Evolutionary conservation across 1,140 invertebrate genomes (phyloP).

Genomic region (Caenorhabditis tropicalis): DNA sequence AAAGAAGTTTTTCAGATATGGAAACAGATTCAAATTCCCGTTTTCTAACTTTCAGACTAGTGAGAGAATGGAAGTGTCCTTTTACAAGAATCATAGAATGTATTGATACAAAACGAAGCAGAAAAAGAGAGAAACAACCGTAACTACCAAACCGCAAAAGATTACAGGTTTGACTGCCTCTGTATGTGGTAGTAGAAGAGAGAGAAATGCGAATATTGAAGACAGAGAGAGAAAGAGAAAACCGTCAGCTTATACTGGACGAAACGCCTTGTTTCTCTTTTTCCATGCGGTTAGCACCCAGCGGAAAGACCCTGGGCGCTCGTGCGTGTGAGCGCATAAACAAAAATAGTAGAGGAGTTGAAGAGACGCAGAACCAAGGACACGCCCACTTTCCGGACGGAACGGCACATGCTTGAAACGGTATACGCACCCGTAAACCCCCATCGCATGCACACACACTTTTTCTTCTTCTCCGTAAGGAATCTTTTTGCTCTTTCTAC

Average conservation of each 20-base stretch:
- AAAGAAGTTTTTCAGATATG: no score
- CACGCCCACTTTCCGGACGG: not conserved
- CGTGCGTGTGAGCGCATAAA: not conserved
- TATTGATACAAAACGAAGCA: not conserved
- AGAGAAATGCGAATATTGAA: not conserved
- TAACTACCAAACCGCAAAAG: conserved; percentile 30
- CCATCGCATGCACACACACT: not conserved
- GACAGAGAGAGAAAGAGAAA: not conserved
- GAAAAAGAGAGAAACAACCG: not conserved
- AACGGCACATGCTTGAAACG: conserved; percentile 39
- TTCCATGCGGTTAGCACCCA: not conserved
- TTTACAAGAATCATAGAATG: not conserved
- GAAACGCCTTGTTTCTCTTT: conserved; percentile 13
- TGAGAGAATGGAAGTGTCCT: no score
- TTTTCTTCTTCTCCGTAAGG: not conserved
- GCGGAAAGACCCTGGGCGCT: not conserved
- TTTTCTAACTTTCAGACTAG: no score
- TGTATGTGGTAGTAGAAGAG: not conserved
- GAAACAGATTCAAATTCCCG: no score
- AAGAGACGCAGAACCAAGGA: not conserved
- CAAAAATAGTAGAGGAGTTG: not conserved
- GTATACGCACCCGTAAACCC: conserved; percentile 26
- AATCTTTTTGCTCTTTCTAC: conserved; percentile 1
- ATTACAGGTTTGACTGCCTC: not conserved
- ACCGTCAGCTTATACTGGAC: not conserved